Base-by-base conservation (phyloP, 1,140 invertebrate genomes). In the Cydia strobilella region DNA sequence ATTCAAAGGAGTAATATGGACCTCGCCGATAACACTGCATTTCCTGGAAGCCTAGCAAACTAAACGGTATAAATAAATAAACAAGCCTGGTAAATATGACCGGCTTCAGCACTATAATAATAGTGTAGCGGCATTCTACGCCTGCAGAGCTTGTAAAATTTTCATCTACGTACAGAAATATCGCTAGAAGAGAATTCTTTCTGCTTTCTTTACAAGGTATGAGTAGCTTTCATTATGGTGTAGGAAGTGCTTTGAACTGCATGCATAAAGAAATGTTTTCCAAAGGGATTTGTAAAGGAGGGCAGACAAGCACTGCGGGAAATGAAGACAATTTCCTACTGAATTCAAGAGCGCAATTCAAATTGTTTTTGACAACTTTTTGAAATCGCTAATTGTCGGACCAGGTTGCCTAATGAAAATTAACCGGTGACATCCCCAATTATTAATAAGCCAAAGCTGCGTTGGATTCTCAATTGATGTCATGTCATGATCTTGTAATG, bases 271-370 rank as follows among this genome's bases (percentile, higher is more conserved):
- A 74, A 80, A 74, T 78, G 48, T 77, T 74, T 39, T 75, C 72
- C 66, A 62, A 73, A 75, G 74, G 69, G 74, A 74, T 77, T 80
- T 82, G 76, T 74, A 65, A 72, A 59, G 77, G 75, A 77, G 79
- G 66, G 75, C 76, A 72, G 75, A 77, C 79, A 71, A 76, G 77
- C 71, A 79, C 76, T 82, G 81, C 79, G 79, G 77, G 79, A 76
- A 81, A 80, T 80, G 79, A 76, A 79, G 81, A 79, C 79, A 82
- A 80, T 82, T 79, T 80, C 79, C 77, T 76, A 73, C 72, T 72
- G 79, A 59, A 59, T 23, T 59, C 54, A 12, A 23, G 20, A 59
- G n/a, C 51, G n/a, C 15, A 18, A 12, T 59, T 20, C 9, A 59
- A 20, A 59, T 3, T 59, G 20, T 59, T 59, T 59, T 59, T 54